Conservation (phyloP, 1,140 invertebrate genomes). For the Lepidurus arcticus region DNA sequence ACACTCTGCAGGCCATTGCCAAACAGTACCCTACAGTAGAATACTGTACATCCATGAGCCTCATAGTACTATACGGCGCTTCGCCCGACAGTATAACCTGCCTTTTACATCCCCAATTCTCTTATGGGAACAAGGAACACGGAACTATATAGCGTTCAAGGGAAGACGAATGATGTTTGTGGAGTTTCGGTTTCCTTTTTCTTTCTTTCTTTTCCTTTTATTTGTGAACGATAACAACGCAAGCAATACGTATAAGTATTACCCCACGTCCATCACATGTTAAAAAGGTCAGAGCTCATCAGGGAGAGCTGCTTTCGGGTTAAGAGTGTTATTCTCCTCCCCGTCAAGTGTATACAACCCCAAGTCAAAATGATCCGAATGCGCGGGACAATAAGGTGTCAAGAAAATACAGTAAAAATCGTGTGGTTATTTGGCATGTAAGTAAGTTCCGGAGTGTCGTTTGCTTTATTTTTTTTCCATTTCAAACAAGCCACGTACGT, state of each 20-base stretch:
- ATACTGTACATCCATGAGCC: too few relatives aligned
- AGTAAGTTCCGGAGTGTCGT: too few relatives aligned
- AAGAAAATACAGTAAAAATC: neutral
- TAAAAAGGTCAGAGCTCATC: slow-evolving; percentile 21
- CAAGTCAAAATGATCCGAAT: neutral
- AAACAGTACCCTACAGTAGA: too few relatives aligned
- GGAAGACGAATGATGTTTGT: too few relatives aligned
- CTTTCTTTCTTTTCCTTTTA: neutral
- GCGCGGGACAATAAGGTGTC: neutral
- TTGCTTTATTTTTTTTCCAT: neutral
- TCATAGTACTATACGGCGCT: too few relatives aligned
- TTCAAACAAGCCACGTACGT: too few relatives aligned
- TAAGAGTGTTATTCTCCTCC: neutral
- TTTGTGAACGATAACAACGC: neutral
- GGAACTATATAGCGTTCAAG: too few relatives aligned
- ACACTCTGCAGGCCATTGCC: too few relatives aligned
- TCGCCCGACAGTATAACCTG: too few relatives aligned
- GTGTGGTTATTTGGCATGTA: neutral
- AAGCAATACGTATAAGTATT: neutral
- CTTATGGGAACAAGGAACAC: too few relatives aligned
- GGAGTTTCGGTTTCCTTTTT: neutral
- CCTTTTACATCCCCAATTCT: too few relatives aligned
- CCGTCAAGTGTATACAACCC: neutral
- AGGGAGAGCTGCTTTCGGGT: neutral
- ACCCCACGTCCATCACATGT: neutral